These are phyloP conservation scores for Kryptolebias marmoratus DNA, from an alignment of 2,113 vertebrate species.

Conservation along the genomic window DNA sequence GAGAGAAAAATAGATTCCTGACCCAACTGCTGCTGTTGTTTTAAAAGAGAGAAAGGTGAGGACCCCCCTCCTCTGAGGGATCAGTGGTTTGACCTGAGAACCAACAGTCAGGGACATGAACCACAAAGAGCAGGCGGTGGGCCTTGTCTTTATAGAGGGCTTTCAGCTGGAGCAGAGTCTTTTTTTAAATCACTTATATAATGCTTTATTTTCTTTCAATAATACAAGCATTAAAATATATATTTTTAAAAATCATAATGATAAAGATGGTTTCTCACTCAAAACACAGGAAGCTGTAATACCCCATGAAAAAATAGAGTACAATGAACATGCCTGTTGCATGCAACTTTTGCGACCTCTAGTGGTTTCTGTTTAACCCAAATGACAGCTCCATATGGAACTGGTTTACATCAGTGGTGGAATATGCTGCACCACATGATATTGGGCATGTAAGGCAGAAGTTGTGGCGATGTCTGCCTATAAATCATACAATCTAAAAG, in stretches of 20 bases:
- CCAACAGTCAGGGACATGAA: slow-evolving; percentile 66
- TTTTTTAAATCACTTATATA: neutral
- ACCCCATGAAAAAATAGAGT: neutral
- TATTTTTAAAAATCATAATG: too few relatives aligned
- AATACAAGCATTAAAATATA: neutral
- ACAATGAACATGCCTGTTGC: neutral
- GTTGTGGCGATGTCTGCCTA: slow-evolving; percentile 67
- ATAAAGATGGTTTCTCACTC: neutral
- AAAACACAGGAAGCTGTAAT: neutral
- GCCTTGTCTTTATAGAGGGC: slow-evolving; percentile 48
- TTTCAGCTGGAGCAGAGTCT: slow-evolving; percentile 8
- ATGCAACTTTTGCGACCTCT: slow-evolving; percentile 65
- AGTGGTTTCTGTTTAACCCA: slow-evolving; percentile 35
- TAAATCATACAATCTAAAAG: slow-evolving; percentile 62
- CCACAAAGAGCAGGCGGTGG: slow-evolving; percentile 62
- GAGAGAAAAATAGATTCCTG: slow-evolving; percentile 46
- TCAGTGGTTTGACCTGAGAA: slow-evolving; percentile 60
- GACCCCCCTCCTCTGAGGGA: slow-evolving; percentile 61
- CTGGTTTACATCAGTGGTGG: slow-evolving; percentile 73
- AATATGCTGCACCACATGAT: slow-evolving; percentile 66
- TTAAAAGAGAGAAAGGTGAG: slow-evolving; percentile 69
- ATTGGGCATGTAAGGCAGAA: slow-evolving; percentile 73
- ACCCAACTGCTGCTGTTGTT: slow-evolving; percentile 70
- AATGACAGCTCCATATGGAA: slow-evolving; percentile 64
- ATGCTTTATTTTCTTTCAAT: neutral